These are phyloP conservation scores for Dicerorhinus sumatrensis DNA, from an alignment of 2,113 vertebrate genomes.

Conservation along the genomic window DNA sequence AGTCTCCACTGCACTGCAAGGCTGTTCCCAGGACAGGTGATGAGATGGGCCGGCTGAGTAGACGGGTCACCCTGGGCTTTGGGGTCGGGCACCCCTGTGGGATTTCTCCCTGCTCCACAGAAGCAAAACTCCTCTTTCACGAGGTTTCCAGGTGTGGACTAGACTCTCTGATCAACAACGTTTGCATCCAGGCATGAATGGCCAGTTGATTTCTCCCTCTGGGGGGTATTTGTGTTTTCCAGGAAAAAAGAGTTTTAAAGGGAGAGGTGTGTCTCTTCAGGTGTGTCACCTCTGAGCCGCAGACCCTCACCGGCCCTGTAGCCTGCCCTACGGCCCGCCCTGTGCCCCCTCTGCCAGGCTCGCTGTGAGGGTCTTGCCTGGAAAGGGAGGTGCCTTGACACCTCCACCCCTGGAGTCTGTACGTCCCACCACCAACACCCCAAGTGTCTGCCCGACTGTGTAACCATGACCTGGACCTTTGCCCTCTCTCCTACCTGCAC, in stretches of 20 bases:
- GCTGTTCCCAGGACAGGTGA: not conserved
- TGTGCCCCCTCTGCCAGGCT: not conserved
- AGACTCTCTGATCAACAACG: not conserved
- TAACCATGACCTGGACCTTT: not conserved
- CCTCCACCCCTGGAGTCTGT: no score
- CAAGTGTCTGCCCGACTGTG: fast-evolving
- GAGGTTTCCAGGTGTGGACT: not conserved
- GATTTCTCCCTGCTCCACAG: not conserved
- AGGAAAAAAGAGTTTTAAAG: not conserved
- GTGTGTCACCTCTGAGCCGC: not conserved
- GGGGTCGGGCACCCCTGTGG: not conserved
- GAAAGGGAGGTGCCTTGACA: not conserved
- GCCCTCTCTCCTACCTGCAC: not conserved
- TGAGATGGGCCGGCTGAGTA: not conserved
- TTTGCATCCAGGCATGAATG: no score
- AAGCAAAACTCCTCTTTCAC: not conserved
- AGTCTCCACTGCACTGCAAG: fast-evolving
- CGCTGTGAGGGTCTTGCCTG: not conserved
- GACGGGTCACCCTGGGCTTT: not conserved
- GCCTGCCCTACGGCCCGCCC: not conserved
- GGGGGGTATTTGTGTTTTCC: not conserved
- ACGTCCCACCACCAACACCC: not conserved
- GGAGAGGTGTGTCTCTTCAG: not conserved
- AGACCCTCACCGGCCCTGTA: not conserved
- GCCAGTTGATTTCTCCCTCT: not conserved